phyloP scores from a whole-genome alignment of 30 jellyfish, hydroid and myxozoan genomes.

The Chrysaora quinquecirrha region DNA sequence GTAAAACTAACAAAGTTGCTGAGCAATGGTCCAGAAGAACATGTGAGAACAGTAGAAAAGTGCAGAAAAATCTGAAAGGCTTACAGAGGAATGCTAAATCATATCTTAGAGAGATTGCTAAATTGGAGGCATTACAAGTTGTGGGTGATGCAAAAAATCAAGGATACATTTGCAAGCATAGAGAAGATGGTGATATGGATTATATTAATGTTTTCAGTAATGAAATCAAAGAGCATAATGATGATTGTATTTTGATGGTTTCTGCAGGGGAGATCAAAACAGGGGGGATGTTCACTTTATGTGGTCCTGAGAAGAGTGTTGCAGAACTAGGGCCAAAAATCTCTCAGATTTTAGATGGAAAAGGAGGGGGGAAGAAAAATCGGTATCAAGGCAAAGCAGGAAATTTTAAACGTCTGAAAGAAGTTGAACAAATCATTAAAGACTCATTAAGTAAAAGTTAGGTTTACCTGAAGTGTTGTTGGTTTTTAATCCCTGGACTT shows the following conservation, averaged over 20 bases:
- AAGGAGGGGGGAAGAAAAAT: constrained; percentile 95
- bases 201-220: constrained; percentile 66
- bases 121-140: constrained; percentile 70
- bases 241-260: constrained; percentile 50
- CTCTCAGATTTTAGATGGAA: constrained; percentile 69
- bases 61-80: constrained; percentile 66
- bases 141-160: constrained; percentile 40
- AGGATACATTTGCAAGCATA: constrained; percentile 77
- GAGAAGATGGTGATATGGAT: constrained; percentile 94
- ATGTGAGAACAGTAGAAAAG: constrained; percentile 75
- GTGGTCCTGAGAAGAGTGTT: constrained; percentile 80
- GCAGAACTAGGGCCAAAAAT: constrained; percentile 53
- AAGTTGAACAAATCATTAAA: constrained; percentile 38
- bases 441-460: constrained; percentile 11
- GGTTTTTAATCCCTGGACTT: no score
- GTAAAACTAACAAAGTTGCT: constrained; percentile 71
- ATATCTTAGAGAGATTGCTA: constrained; percentile 80
- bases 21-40: constrained; percentile 91
- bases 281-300: constrained; percentile 82
- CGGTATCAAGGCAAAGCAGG: constrained; percentile 88
- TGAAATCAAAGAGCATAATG: constrained; percentile 43
- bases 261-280: constrained; percentile 77
- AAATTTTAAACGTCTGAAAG: constrained; percentile 52
- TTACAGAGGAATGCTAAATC: constrained; percentile 50
- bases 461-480: no score